Evolutionary conservation across 1,140 invertebrate species (phyloP), one percentile per base, ranked within the genome.

Genomic region (Diabrotica virgifera): DNA sequence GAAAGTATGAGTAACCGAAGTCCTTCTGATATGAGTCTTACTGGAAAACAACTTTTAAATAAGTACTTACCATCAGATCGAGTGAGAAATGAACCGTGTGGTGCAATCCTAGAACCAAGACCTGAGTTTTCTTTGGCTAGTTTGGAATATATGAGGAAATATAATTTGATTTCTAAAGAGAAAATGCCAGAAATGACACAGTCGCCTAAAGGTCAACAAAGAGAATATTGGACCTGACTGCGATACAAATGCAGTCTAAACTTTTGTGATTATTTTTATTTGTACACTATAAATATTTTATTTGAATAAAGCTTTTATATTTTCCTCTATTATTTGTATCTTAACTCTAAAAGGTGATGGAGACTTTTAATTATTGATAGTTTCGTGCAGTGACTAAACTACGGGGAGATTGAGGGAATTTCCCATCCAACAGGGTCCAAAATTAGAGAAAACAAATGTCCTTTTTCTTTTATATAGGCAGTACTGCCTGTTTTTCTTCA

Each of bases 91-190:
- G 24, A 24, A 24, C 24, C 24, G 24, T 24, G 24, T 63, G 37
- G 50, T 64, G 46, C 59, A 13, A 14, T 65, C 11, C 71, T 72
- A 51, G 72, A 67, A 63, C 67, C 65, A 59, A 63, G 71, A 7
- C 74, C 76, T 40, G 86, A 87, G 52, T 83, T 88, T 80, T 88
- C 86, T 7, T 81, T 87, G 68, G 85, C 85, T 40, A 87, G 86
- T 13, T 82, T 85, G 74, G 84, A 85, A 71, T 89, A 88, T 71
- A 83, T 88, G 80, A 83, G 87, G 72, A 85, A 84, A 72, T 87
- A 88, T 73, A 84, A 86, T 69, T 72, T 88, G 36, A 70, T 71
- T 9, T 36, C 46, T 59, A 50, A 52, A 50, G 64, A 56, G 62
- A 40, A 59, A 50, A 59, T 13, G 59, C 38, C 37, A 37, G 38